Conservation (phyloP, 1,140 invertebrate genomes). For the Branchinecta lynchi region DNA sequence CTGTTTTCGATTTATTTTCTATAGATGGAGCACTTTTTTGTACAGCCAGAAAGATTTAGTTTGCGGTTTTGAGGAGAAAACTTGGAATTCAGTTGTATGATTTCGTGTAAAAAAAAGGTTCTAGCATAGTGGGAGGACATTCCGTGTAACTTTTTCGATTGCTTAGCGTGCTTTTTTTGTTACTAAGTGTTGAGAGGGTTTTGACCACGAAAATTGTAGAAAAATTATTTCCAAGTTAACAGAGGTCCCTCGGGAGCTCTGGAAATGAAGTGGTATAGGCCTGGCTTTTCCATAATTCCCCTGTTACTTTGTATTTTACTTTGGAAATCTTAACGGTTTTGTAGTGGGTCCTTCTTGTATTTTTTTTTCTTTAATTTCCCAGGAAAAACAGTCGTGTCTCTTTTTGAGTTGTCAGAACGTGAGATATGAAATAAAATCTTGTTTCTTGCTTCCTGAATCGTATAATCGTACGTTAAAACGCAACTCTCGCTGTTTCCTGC, state of each 20-base stretch:
- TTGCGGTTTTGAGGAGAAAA: no score
- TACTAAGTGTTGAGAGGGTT: background rate
- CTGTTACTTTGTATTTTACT: background rate
- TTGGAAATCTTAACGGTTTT: background rate
- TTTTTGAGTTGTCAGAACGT: background rate
- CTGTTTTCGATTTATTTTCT: no score
- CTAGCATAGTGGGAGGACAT: constrained; percentile 2
- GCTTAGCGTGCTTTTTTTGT: background rate
- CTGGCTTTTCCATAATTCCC: background rate
- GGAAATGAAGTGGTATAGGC: background rate
- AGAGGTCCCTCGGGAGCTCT: background rate
- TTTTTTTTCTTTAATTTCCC: background rate
- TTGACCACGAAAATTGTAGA: background rate
- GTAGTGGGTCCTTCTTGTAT: background rate
- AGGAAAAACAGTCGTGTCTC: constrained; percentile 1
- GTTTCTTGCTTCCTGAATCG: constrained; percentile 10
- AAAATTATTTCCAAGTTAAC: background rate
- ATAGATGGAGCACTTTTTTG: no score
- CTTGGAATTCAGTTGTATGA: background rate
- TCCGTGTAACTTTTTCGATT: constrained; percentile 6
- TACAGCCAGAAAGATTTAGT: no score
- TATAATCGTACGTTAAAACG: background rate
- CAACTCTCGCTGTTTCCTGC: background rate
- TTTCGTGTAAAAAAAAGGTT: background rate
- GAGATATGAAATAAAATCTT: constrained; percentile 10